Evolutionary conservation across 2,113 vertebrate genomes (phyloP).

Genomic region (Meriones unguiculatus): DNA sequence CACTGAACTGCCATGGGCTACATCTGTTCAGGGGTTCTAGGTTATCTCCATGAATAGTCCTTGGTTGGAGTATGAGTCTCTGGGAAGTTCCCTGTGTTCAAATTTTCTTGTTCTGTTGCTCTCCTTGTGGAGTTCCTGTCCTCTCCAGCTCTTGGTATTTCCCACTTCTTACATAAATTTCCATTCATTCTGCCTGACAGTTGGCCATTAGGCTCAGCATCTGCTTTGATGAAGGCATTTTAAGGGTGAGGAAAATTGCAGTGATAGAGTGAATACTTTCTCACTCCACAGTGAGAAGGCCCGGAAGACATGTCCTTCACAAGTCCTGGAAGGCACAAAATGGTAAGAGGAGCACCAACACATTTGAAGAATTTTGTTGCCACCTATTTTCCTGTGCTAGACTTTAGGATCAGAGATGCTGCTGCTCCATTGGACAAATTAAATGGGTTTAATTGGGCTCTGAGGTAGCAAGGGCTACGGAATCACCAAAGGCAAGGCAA

Average conservation of each 20-base stretch:
- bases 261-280: not conserved
- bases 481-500: not conserved
- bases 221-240: not conserved
- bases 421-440: not conserved
- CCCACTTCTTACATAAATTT: too few species aligned
- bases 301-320: not conserved
- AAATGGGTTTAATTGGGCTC: not conserved
- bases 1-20: too few species aligned
- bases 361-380: not conserved
- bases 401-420: not conserved
- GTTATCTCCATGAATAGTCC: too few species aligned
- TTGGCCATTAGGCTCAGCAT: too few species aligned
- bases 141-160: too few species aligned
- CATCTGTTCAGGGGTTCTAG: too few species aligned
- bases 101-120: too few species aligned
- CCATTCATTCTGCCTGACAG: too few species aligned
- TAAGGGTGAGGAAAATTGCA: not conserved
- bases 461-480: not conserved
- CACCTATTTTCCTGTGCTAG: not conserved
- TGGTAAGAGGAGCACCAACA: not conserved
- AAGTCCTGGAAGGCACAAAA: not conserved
- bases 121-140: too few species aligned
- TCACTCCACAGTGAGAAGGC: not conserved
- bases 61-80: too few species aligned
- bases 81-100: too few species aligned